Evolutionary conservation across 1,140 invertebrate genomes (phyloP).

Genomic region (Andricus grossulariae): DNA sequence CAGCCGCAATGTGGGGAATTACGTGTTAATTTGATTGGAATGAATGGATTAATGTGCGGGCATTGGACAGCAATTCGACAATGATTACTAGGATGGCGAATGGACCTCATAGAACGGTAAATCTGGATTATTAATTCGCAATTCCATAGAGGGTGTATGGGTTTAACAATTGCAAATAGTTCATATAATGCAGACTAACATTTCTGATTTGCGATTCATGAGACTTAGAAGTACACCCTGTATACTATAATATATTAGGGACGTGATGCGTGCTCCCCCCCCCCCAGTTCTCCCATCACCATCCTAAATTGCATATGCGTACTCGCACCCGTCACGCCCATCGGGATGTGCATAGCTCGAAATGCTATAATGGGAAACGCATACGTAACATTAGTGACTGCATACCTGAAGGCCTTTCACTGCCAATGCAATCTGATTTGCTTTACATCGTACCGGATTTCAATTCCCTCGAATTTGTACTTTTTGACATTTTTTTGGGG

Average conservation of each 20-base stretch:
- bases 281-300: not conserved
- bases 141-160: constrained; percentile 48
- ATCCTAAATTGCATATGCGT: constrained; percentile 30
- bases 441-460: not conserved
- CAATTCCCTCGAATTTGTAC: not conserved
- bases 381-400: constrained; percentile 27
- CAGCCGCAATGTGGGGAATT: not conserved
- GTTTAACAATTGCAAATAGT: constrained; percentile 45
- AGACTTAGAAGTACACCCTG: constrained; percentile 17
- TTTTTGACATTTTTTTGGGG: not conserved
- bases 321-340: constrained; percentile 28
- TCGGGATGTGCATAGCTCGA: constrained; percentile 14
- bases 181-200: constrained; percentile 33
- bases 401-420: constrained; percentile 16
- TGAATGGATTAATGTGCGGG: constrained; percentile 16
- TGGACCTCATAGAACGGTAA: constrained; percentile 50
- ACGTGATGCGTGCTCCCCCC: constrained; percentile 31
- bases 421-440: constrained; percentile 16
- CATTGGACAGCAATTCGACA: constrained; percentile 8
- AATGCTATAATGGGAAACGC: constrained; percentile 30
- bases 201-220: constrained; percentile 32
- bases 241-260: constrained; percentile 1
- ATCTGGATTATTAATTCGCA: constrained; percentile 54
- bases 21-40: constrained; percentile 18
- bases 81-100: constrained; percentile 41